Percentiles rank a stretch among this genome's conserved stretches.
Evolutionary conservation across 1,140 invertebrate genomes (phyloP).

Genomic region (Bombus fervidus): DNA sequence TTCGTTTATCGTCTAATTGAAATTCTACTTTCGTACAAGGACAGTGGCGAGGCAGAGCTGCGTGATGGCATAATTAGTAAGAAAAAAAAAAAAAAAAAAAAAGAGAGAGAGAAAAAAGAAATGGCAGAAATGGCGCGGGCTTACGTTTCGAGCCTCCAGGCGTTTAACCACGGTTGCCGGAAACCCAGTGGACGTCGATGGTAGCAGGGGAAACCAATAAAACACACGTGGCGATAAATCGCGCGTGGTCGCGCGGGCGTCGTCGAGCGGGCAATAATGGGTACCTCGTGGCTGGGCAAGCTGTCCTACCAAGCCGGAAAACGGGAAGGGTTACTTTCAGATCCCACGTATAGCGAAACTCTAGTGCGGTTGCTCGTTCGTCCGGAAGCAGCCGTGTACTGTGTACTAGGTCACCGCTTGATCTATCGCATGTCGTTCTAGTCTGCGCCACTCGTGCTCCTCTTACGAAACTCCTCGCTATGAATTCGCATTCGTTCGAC

Average conservation of each 20-base stretch:
- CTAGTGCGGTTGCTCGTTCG: conserved; percentile 53
- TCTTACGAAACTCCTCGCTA: conserved; percentile 36
- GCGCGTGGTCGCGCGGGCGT: conserved; percentile 64
- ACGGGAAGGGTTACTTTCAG: conserved; percentile 67
- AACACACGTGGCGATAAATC: conserved; percentile 74
- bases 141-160: conserved; percentile 8
- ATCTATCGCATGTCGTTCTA: conserved; percentile 62
- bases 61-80: not conserved
- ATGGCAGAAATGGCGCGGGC: not conserved
- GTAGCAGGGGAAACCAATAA: conserved; percentile 67
- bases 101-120: not conserved
- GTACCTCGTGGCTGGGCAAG: conserved; percentile 60
- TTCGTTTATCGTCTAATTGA: not conserved
- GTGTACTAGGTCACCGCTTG: conserved; percentile 50
- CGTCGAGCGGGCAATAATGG: conserved; percentile 72
- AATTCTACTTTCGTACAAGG: no score
- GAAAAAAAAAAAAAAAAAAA: not conserved
- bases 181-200: conserved; percentile 60
- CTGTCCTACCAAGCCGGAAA: conserved; percentile 44
- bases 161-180: conserved; percentile 28
- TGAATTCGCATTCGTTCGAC: conserved; percentile 24
- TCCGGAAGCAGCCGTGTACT: conserved; percentile 51
- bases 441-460: conserved; percentile 41
- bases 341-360: conserved; percentile 46
- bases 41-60: not conserved